These are phyloP conservation scores for Seison nebaliae DNA, from an alignment of 1,140 invertebrate genomes.

Conservation along the genomic window DNA sequence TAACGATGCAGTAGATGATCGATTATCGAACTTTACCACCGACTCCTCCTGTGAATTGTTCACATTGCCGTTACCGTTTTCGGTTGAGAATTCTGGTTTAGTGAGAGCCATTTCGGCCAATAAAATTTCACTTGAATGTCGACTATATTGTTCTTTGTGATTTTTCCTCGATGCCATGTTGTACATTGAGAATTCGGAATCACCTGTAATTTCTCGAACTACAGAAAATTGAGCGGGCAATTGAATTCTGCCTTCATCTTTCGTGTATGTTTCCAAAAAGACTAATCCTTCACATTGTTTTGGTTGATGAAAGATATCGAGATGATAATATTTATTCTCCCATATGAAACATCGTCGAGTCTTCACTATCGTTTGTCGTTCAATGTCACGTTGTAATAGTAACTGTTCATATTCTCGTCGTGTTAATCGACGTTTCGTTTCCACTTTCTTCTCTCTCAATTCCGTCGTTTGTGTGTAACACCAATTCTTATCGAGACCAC, in stretches of 20 bases:
- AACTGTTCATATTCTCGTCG: slow-evolving; percentile 9
- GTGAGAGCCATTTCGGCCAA: no score
- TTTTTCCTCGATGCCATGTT: slow-evolving; percentile 6
- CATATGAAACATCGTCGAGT: slow-evolving; percentile 8
- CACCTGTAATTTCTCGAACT: slow-evolving; percentile 2
- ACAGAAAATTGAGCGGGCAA: slow-evolving; percentile 2
- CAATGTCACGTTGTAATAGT: background rate
- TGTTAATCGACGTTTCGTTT: slow-evolving; percentile 5
- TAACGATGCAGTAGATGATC: no score
- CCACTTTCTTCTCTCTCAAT: slow-evolving; percentile 4
- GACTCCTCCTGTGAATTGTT: no score
- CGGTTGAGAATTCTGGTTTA: no score
- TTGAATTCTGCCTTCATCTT: slow-evolving; percentile 5
- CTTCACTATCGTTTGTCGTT: slow-evolving; percentile 6
- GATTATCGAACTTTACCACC: no score
- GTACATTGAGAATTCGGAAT: slow-evolving; percentile 7
- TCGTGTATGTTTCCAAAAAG: background rate
- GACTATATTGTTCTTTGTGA: background rate
- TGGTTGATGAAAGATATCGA: slow-evolving; percentile 6
- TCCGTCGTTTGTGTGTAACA: slow-evolving; percentile 5
- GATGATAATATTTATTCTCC: slow-evolving; percentile 4
- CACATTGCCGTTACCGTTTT: no score
- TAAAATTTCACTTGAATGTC: no score
- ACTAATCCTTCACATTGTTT: slow-evolving; percentile 2
- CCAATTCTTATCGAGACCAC: background rate